These are phyloP conservation scores for Trididemnum clinides DNA, from an alignment of 23 tunicate genomes.

Conservation along the genomic window DNA sequence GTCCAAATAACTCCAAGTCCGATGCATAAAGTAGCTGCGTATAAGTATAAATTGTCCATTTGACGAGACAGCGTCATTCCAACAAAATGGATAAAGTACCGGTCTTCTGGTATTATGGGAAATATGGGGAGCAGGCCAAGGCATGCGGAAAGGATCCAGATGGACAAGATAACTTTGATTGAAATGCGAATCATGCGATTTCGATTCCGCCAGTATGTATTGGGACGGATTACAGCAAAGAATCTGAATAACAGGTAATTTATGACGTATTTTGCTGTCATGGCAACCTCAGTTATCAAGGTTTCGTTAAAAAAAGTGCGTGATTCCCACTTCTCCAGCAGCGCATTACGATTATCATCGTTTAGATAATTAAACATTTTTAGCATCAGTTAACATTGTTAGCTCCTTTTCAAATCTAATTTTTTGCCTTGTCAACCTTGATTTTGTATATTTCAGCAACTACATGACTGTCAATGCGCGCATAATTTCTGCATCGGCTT, in stretches of 20 bases:
- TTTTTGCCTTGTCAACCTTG: too few relatives aligned
- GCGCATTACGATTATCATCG: too few relatives aligned
- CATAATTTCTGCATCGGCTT: too few relatives aligned
- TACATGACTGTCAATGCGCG: too few relatives aligned
- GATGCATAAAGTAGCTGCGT: background rate
- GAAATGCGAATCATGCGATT: background rate
- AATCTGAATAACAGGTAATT: background rate
- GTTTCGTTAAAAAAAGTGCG: too few relatives aligned
- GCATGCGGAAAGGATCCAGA: conserved; percentile 5
- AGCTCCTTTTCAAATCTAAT: too few relatives aligned
- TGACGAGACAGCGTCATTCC: conserved; percentile 39
- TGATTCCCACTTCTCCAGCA: too few relatives aligned
- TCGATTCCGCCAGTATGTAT: background rate
- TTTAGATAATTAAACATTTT: too few relatives aligned
- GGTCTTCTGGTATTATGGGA: conserved; percentile 11
- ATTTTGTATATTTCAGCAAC: too few relatives aligned
- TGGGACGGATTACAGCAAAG: conserved; percentile 14
- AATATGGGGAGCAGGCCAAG: conserved; percentile 26
- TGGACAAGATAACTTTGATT: background rate
- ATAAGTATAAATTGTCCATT: conserved; percentile 36
- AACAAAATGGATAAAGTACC: conserved; percentile 21
- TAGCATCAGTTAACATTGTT: too few relatives aligned
- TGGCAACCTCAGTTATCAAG: too few relatives aligned
- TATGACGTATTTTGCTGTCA: background rate
- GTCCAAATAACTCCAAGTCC: conserved; percentile 21